Conservation (phyloP, 2,888 invertebrate species). For the Drosophila phalerata region DNA sequence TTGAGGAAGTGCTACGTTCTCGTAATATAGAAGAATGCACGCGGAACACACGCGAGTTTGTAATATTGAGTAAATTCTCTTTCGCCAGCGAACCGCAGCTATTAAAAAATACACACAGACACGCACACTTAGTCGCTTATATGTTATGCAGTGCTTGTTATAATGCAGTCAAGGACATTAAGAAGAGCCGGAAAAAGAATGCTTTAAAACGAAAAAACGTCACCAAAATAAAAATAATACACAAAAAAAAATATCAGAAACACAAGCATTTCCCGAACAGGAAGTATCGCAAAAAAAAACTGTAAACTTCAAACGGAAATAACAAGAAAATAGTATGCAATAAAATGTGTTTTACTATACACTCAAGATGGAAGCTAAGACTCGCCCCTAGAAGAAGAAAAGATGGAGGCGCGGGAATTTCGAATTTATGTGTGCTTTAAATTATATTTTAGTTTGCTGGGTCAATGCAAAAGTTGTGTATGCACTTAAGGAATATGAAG, state of each 20-base stretch:
- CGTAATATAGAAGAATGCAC: slow-evolving; percentile 61
- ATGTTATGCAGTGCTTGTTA: slow-evolving; percentile 49
- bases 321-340: slow-evolving; percentile 72
- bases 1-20: slow-evolving; percentile 44
- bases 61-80: slow-evolving; percentile 62
- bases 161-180: slow-evolving; percentile 72
- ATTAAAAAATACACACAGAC: slow-evolving; percentile 49
- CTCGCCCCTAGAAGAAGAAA: slow-evolving; percentile 9
- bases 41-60: slow-evolving; percentile 64
- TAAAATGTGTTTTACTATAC: slow-evolving; percentile 61
- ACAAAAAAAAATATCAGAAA: slow-evolving; percentile 31
- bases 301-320: slow-evolving; percentile 71
- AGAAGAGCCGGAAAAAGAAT: slow-evolving; percentile 29
- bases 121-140: slow-evolving; percentile 4
- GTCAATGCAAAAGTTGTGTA: slow-evolving; percentile 12
- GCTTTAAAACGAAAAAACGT: slow-evolving; percentile 46
- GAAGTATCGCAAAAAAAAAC: slow-evolving; percentile 41
- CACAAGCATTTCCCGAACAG: slow-evolving; percentile 26
- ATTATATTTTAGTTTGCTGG: slow-evolving; percentile 5
- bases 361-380: slow-evolving; percentile 2
- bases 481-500: background rate
- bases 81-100: slow-evolving; percentile 38
- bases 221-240: slow-evolving; percentile 19
- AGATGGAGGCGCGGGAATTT: slow-evolving; percentile 25
- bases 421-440: slow-evolving; percentile 37